phyloP scores from a whole-genome alignment of 2,797 vertebrate species.

The Sebastes hubbsi region DNA sequence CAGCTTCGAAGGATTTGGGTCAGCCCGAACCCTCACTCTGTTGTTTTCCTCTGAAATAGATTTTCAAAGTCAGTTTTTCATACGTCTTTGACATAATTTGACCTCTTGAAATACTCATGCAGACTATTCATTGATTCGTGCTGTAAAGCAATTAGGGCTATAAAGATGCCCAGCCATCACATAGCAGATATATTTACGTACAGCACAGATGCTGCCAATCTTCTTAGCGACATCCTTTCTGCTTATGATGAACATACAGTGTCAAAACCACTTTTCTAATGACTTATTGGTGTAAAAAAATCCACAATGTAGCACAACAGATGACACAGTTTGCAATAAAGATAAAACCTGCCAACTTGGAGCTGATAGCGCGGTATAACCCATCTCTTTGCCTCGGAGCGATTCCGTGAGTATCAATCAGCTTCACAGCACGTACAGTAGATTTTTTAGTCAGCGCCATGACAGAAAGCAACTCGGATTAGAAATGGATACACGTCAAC shows the following conservation, averaged over 20 bases:
- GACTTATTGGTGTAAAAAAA: neutral
- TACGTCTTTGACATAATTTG: neutral
- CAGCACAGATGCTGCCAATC: neutral
- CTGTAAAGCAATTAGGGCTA: neutral
- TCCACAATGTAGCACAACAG: neutral
- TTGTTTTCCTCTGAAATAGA: neutral
- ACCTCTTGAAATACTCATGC: neutral
- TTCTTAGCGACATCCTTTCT: neutral
- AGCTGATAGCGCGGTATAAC: neutral
- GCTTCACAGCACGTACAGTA: neutral
- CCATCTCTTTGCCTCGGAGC: neutral
- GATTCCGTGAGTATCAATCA: neutral
- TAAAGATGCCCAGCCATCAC: neutral
- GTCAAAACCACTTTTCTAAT: neutral
- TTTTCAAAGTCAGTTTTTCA: neutral
- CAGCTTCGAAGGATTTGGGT: too few species aligned
- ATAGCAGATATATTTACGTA: neutral
- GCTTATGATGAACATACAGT: neutral
- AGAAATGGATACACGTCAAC: conserved; percentile 22
- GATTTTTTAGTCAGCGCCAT: conserved; percentile 1
- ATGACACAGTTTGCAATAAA: neutral
- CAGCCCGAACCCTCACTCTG: neutral
- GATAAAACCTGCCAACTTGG: neutral
- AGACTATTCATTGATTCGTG: neutral
- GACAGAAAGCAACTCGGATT: conserved; percentile 15